A percentile compares a stretch with the other conserved stretches of the same genome.
phyloP scores from a whole-genome alignment of 2,888 invertebrate species.

The Griposia aprilina region DNA sequence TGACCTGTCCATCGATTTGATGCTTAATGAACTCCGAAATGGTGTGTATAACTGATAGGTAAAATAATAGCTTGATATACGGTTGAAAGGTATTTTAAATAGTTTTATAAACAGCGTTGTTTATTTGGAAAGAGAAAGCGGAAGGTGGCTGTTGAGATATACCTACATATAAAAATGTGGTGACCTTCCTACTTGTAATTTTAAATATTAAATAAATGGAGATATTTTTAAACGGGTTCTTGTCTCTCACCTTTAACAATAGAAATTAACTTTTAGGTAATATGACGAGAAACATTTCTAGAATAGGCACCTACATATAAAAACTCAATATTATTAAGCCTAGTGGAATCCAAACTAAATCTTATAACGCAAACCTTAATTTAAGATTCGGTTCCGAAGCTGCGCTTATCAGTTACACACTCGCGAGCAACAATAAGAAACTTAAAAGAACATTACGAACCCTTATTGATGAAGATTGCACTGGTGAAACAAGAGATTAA shows the following conservation, averaged over 20 bases:
- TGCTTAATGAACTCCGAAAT: conserved; percentile 85
- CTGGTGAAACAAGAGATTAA: conserved; percentile 74
- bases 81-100: conserved; percentile 65
- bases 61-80: conserved; percentile 75
- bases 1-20: conserved; percentile 82
- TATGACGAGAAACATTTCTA: not conserved
- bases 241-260: too few relatives aligned
- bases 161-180: too few relatives aligned
- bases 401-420: conserved; percentile 4
- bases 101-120: conserved; percentile 33
- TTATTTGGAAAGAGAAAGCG: conserved; percentile 5
- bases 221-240: too few relatives aligned
- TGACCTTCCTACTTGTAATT: not conserved
- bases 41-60: conserved; percentile 83
- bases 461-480: conserved; percentile 73
- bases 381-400: not conserved
- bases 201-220: not conserved
- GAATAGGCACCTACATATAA: too few relatives aligned
- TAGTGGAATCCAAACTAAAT: not conserved
- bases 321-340: not conserved
- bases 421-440: conserved; percentile 48
- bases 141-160: not conserved
- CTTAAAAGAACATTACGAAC: conserved; percentile 61
- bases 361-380: not conserved
- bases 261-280: not conserved